Base-by-base conservation (phyloP, 2,888 invertebrate genomes). In the Hydroisotoma schaefferi region DNA sequence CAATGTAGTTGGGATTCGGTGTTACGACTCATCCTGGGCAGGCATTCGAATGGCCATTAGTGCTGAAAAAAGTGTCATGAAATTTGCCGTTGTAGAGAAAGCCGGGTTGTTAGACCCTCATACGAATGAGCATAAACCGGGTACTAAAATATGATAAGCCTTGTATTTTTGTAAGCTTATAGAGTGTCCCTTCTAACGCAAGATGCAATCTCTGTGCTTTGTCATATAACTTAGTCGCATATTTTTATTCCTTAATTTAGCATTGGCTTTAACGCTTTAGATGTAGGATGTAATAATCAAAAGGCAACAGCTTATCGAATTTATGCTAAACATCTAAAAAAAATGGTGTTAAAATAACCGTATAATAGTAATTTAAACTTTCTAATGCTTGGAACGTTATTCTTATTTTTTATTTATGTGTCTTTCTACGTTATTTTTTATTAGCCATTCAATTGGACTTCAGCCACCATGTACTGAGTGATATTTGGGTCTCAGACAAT, bases 1-100 rank as follows among this genome's bases (percentile, higher is more conserved):
- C 27, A 71, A 88, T 74, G 92, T 93, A 74, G 93, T 94, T 12
- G 92, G 93, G 0, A 82, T 94, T 37, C 81, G 89, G 67, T 94
- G 94, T 75, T 90, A 91, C 69, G 88, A 89, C 73, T 88, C 90
- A 0, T 90, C 90, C 33, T 97, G 97, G 97, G 93, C 94, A 0
- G 97, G 97, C 0, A 79, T 97, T 0, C 81, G 95, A 70, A 87
- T 95, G 71, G 91, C 94, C 40, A 89, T 92, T 57, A 80, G 93
- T 55, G 87, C 95, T 1, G 90, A 91, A 75, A 81, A 91, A 71
- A 87, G 90, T 22, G 89, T 91, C 74, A 80, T 97, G 64, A 91
- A 93, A 75, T 91, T 87, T 73, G 83, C 94, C 5, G 88, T 87
- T 2, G 85, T 97, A 46, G 93, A 95, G 78, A 87, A 87, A 76